phyloP scores from a whole-genome alignment of 2,113 vertebrate genomes.

The Corynorhinus townsendii region DNA sequence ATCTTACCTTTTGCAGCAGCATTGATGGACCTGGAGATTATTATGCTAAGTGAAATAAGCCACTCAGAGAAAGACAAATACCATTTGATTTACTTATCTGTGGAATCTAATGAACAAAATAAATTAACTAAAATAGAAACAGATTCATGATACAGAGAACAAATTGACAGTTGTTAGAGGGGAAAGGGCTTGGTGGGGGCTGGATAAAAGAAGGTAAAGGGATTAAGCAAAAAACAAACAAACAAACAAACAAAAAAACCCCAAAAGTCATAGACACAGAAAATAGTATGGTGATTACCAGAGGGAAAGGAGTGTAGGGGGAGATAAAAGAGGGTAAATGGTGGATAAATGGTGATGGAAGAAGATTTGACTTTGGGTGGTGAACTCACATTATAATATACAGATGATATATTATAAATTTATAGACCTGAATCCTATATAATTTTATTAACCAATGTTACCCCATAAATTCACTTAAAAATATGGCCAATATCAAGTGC shows the following conservation, averaged over 20 bases:
- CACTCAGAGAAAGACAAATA: not conserved
- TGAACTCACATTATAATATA: not conserved
- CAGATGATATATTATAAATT: not conserved
- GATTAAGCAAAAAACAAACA: not conserved
- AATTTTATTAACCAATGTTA: not conserved
- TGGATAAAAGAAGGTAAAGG: not conserved
- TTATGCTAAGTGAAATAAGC: not conserved
- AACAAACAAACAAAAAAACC: too few relatives aligned
- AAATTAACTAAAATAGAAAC: not conserved
- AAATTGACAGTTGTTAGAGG: not conserved
- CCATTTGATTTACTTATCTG: not conserved
- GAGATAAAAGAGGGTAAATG: not conserved
- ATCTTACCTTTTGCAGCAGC: not conserved
- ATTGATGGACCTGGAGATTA: not conserved
- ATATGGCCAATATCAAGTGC: not conserved
- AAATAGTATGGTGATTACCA: not conserved
- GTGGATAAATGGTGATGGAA: not conserved
- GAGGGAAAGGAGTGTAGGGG: not conserved
- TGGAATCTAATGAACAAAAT: not conserved
- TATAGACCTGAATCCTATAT: not conserved
- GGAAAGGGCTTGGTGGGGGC: not conserved
- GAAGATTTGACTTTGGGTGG: not conserved
- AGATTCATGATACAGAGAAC: not conserved
- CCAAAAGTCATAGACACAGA: not conserved
- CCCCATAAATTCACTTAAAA: not conserved